A percentile compares a stretch with the other conserved stretches of the same genome.
Evolutionary conservation across 2,113 vertebrate species (phyloP).

Genomic region (Solenodon paradoxus): DNA sequence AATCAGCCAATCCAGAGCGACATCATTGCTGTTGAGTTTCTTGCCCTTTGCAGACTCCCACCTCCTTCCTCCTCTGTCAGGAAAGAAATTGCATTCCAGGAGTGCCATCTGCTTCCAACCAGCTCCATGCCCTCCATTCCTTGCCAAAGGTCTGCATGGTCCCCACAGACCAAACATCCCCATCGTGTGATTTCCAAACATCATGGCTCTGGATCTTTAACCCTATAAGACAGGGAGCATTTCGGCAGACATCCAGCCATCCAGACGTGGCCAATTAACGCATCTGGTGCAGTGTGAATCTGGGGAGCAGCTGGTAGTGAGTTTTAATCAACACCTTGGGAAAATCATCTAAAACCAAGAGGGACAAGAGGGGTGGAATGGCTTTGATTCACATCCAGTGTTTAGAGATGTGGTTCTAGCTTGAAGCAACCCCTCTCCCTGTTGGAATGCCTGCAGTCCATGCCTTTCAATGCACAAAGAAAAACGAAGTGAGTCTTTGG

Average conservation of each 20-base stretch:
- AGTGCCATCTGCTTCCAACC: too few relatives aligned
- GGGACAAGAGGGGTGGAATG: background rate
- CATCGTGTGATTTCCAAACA: background rate
- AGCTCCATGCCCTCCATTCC: too few relatives aligned
- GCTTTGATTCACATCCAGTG: constrained; percentile 60
- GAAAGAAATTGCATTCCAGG: background rate
- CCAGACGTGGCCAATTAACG: constrained; percentile 74
- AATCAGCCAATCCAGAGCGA: background rate
- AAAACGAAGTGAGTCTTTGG: too few relatives aligned
- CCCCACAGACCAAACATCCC: too few relatives aligned
- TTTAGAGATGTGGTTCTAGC: constrained; percentile 42
- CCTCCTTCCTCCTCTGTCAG: background rate
- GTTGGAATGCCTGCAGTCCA: background rate
- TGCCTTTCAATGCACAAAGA: too few relatives aligned
- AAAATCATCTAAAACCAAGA: constrained; percentile 51
- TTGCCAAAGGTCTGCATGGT: too few relatives aligned
- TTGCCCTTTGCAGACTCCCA: background rate
- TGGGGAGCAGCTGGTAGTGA: constrained; percentile 37
- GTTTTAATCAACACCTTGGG: constrained; percentile 77
- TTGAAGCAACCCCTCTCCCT: constrained; percentile 18
- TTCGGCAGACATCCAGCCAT: constrained; percentile 46
- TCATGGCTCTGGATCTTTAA: background rate
- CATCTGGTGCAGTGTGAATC: constrained; percentile 74
- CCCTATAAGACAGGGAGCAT: constrained; percentile 33
- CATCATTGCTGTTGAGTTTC: background rate